Conservation (phyloP, 2,888 invertebrate genomes). For the Acutogordius australiensis region DNA sequence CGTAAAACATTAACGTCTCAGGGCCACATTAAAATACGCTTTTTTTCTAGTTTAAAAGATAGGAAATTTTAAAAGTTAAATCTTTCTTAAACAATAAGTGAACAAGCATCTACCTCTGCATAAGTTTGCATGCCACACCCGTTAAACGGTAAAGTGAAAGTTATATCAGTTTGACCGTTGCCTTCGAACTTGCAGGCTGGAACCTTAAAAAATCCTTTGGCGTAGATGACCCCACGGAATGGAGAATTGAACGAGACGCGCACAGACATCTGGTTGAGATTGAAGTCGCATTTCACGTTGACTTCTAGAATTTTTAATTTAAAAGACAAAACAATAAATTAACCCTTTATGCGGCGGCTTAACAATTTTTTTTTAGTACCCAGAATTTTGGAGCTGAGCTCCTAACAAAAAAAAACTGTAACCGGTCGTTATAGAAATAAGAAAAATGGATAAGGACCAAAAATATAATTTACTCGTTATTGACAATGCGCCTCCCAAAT, state of each 20-base stretch:
- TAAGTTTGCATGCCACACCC: slow-evolving; percentile 6
- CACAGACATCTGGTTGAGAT: background rate
- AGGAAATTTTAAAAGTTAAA: background rate
- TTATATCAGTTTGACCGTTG: background rate
- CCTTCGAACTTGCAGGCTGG: background rate
- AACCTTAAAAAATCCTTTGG: slow-evolving; percentile 3
- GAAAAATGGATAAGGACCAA: too few relatives aligned
- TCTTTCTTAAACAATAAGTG: background rate
- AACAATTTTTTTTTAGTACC: too few relatives aligned
- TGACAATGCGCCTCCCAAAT: too few relatives aligned
- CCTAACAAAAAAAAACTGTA: too few relatives aligned
- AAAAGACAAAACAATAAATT: too few relatives aligned
- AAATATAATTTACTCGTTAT: too few relatives aligned
- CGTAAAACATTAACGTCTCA: too few relatives aligned
- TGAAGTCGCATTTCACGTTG: background rate
- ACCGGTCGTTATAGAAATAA: too few relatives aligned
- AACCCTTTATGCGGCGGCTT: too few relatives aligned
- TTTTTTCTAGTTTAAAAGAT: background rate
- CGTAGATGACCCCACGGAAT: background rate
- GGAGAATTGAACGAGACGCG: background rate
- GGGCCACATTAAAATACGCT: too few relatives aligned
- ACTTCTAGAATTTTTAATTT: background rate
- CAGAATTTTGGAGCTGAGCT: too few relatives aligned
- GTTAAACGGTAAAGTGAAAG: background rate
- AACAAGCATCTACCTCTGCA: background rate